Evolutionary conservation across 2,888 invertebrate genomes (phyloP).

Genomic region (Oasisia sp.): DNA sequence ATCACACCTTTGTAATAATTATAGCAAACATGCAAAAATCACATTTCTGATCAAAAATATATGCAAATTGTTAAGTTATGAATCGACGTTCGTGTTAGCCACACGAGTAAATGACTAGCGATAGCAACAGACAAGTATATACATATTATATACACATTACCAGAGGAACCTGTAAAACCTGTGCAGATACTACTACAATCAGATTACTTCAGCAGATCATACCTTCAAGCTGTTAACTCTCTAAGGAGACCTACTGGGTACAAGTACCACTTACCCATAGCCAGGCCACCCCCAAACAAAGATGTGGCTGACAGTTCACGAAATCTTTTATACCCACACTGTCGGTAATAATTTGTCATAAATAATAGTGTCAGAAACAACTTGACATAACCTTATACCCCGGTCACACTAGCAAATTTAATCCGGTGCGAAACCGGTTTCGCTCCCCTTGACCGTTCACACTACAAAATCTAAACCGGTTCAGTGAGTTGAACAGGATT

Average conservation of each 20-base stretch:
- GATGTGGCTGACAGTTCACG: not conserved
- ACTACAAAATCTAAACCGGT: too few species aligned
- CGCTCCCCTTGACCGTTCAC: too few species aligned
- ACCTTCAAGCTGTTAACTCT: not conserved
- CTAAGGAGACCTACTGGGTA: not conserved
- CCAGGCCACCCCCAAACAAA: not conserved
- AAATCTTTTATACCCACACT: not conserved
- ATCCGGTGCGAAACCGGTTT: too few species aligned
- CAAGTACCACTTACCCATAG: not conserved
- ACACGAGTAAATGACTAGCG: not conserved
- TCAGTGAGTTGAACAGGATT: too few species aligned
- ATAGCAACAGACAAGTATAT: not conserved
- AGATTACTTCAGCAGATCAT: slow-evolving; percentile 13
- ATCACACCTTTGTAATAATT: slow-evolving; percentile 8
- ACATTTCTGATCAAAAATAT: not conserved
- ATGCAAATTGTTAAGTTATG: not conserved
- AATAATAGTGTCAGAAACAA: too few species aligned
- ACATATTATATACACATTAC: not conserved
- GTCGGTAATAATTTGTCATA: too few species aligned
- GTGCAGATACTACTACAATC: not conserved
- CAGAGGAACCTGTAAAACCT: not conserved
- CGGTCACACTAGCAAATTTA: too few species aligned
- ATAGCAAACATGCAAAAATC: not conserved
- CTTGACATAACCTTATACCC: too few species aligned
- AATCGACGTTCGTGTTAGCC: not conserved